Base-by-base conservation (phyloP, 2,888 invertebrate species). In the Caenorhabditis sp. region DNA sequence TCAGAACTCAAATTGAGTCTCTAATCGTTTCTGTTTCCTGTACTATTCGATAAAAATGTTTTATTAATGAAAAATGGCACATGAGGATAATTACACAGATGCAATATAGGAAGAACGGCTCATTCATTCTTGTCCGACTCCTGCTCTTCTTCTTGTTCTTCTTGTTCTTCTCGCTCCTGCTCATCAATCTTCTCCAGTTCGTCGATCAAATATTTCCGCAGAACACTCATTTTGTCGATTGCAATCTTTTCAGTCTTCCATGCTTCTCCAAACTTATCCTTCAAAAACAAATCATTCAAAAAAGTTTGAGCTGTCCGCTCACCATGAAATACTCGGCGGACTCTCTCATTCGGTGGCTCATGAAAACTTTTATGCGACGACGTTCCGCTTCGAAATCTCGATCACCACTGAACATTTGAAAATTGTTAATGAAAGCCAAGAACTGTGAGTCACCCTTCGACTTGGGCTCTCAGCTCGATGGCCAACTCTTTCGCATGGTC, bases 401-500 rank as follows among this genome's bases (percentile, higher is more conserved):
- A 8, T 35, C 20, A 11, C 26, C 27, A 32, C 53, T 71, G 56
- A n/a, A n/a, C n/a, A n/a, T 24, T 52, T 13, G 45, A 1, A 32
- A 26, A 61, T 50, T 7, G 7, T 30, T 41, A 17, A 35, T 20
- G n/a, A 2, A 17, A 30, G 9, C n/a, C 43, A 20, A 43, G n/a
- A n/a, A 2, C 35, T 22, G 5, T 27, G 17, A 17, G 46, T 30
- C 13, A 68, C 66, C 59, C 59, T 35, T 50, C 58, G 6, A 66
- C 53, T 46, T 75, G 56, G 8, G 56, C 56, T 41, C 76, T 37
- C 32, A 76, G 26, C 17, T 71, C 46, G 9, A 70, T 35, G 1
- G 86, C 86, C 70, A 86, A 39, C 37, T 61, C 26, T 46, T 72
- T 61, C 7, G 90, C 90, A 24, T 89, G 85, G 8, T 83, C 75